Conservation (phyloP, 2,797 vertebrate species). For the Argentina silus region DNA sequence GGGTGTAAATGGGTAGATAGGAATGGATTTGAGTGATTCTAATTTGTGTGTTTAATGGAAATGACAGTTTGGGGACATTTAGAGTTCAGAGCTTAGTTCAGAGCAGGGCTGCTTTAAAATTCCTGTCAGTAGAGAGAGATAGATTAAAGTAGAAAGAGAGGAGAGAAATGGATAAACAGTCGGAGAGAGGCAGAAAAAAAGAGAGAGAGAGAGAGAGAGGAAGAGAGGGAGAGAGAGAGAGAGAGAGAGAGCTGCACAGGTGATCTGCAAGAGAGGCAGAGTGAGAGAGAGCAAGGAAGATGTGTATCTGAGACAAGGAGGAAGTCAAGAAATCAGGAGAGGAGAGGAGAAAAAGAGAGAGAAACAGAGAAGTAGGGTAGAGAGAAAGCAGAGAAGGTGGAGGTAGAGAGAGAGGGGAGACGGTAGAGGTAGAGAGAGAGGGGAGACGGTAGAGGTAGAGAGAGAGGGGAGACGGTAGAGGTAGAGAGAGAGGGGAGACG, state of each 20-base stretch:
- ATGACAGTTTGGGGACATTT: constrained; percentile 51
- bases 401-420: not conserved
- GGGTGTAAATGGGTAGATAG: not conserved
- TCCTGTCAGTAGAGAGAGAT: constrained; percentile 20
- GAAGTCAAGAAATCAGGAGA: too few relatives aligned
- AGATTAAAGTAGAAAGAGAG: constrained; percentile 39
- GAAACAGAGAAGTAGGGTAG: not conserved
- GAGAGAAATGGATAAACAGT: not conserved
- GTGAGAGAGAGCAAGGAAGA: not conserved
- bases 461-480: too few relatives aligned
- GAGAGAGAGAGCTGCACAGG: not conserved
- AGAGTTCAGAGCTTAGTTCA: constrained; percentile 8
- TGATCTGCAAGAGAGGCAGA: too few relatives aligned
- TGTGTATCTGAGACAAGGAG: too few relatives aligned
- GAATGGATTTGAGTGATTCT: too few relatives aligned
- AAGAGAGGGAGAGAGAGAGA: constrained; percentile 22
- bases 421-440: too few relatives aligned
- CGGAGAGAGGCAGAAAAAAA: constrained; percentile 25
- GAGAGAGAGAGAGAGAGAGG: constrained; percentile 26
- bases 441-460: not conserved
- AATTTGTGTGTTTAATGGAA: constrained; percentile 48
- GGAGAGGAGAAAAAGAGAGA: not conserved
- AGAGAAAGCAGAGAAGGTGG: too few relatives aligned
- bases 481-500: not conserved
- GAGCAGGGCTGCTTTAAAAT: constrained; percentile 2